phyloP scores from a whole-genome alignment of 2,797 vertebrate genomes.

The Tragelaphus oryx region DNA sequence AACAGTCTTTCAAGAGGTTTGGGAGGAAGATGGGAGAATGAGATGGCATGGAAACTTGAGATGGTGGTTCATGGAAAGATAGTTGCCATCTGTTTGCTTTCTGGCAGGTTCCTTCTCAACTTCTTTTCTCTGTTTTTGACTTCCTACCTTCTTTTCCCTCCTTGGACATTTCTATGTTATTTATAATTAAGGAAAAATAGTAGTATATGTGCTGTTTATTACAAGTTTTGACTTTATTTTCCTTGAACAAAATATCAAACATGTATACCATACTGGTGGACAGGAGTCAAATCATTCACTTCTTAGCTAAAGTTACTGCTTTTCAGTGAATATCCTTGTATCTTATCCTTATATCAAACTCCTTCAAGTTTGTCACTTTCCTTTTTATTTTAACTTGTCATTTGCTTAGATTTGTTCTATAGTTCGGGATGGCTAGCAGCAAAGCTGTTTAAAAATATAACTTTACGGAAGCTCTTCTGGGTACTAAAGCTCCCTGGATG shows the following conservation, averaged over 20 bases:
- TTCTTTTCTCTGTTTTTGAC: background rate
- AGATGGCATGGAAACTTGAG: background rate
- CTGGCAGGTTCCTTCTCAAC: conserved; percentile 7
- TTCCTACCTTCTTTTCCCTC: background rate
- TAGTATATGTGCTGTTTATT: background rate
- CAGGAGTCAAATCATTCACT: conserved; percentile 38
- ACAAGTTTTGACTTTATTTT: conserved; percentile 37
- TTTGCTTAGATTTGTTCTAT: conserved; percentile 43
- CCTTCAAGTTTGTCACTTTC: conserved; percentile 28
- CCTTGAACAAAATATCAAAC: conserved; percentile 28
- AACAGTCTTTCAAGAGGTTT: background rate
- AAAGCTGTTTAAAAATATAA: conserved; percentile 40
- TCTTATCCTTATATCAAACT: background rate
- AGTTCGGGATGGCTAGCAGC: background rate
- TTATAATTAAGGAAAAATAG: background rate
- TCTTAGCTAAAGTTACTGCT: conserved; percentile 43
- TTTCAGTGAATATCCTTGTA: conserved; percentile 18
- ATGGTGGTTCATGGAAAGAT: background rate
- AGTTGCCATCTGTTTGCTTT: background rate
- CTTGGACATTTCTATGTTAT: background rate
- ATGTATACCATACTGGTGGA: background rate
- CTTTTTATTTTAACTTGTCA: conserved; percentile 30
- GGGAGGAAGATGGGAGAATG: background rate
- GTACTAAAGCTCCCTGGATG: background rate
- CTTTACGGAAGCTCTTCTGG: background rate